Conservation (phyloP, 2,113 vertebrate species). For the Myocastor coypus region DNA sequence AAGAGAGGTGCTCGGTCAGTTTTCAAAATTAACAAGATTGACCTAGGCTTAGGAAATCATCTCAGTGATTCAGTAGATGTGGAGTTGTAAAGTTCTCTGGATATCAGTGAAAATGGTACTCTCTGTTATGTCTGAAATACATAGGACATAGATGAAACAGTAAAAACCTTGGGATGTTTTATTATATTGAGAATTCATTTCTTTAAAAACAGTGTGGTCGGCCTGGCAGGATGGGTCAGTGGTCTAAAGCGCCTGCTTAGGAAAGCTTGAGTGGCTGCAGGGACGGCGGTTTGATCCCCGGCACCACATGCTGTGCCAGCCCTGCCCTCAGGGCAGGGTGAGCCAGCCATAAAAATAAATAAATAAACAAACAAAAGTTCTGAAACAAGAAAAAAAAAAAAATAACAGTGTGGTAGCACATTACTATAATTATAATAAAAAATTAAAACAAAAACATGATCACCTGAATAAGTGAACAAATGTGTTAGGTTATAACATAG, state of each 20-base stretch:
- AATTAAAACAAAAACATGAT: slow-evolving; percentile 60
- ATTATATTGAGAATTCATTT: slow-evolving; percentile 40
- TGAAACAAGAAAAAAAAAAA: too few species aligned
- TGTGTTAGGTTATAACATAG: not conserved
- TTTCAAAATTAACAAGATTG: not conserved
- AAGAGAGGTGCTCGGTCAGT: not conserved
- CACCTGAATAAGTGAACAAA: slow-evolving; percentile 57
- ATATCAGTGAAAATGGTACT: not conserved
- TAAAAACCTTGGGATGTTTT: slow-evolving; percentile 36
- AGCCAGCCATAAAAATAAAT: too few species aligned
- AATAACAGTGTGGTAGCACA: slow-evolving; percentile 38
- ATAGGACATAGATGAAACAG: not conserved
- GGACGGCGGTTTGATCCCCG: too few species aligned
- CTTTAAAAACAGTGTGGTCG: slow-evolving; percentile 47
- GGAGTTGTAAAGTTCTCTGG: not conserved
- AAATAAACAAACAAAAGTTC: too few species aligned
- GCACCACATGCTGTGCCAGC: too few species aligned
- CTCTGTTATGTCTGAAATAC: not conserved
- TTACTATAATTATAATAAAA: slow-evolving; percentile 50
- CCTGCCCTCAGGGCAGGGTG: too few species aligned
- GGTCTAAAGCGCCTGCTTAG: too few species aligned
- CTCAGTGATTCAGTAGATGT: not conserved
- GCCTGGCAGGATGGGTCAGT: too few species aligned
- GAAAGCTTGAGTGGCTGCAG: too few species aligned
- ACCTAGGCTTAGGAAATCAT: not conserved